phyloP scores from a whole-genome alignment of 2,797 vertebrate species.

The Argentina silus region DNA sequence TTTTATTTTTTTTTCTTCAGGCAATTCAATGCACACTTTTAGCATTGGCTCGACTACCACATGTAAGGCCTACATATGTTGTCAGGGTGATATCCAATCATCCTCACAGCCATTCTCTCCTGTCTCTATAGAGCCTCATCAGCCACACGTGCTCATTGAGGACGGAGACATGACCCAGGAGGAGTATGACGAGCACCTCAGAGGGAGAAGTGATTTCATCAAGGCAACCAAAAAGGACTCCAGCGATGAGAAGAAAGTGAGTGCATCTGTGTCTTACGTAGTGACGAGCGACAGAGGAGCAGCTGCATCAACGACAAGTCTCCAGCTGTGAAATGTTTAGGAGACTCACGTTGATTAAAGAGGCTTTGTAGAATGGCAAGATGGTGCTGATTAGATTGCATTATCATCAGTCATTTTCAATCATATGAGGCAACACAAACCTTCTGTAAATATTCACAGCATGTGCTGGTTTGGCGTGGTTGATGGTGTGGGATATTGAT shows the following conservation, averaged over 20 bases:
- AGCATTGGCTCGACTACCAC: conserved; percentile 29
- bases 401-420: background rate
- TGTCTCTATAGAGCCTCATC: conserved; percentile 86
- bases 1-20: conserved; percentile 1
- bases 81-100: conserved; percentile 27
- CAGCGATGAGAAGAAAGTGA: conserved; percentile 89
- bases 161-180: conserved; percentile 90
- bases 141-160: conserved; percentile 89
- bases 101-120: background rate
- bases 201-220: conserved; percentile 87
- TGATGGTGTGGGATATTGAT: no score
- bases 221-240: conserved; percentile 89
- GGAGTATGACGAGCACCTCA: conserved; percentile 89
- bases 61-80: background rate
- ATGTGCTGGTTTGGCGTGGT: background rate
- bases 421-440: background rate
- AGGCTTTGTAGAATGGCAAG: background rate
- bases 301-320: background rate
- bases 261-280: conserved; percentile 26
- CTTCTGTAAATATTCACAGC: background rate
- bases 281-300: background rate
- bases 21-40: background rate
- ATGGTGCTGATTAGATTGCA: background rate
- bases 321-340: background rate
- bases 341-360: background rate